A percentile compares a stretch with the other conserved stretches of the same genome.
phyloP scores from a whole-genome alignment of 2,113 vertebrate species.

The Boulengeromyrus knoepffleri region DNA sequence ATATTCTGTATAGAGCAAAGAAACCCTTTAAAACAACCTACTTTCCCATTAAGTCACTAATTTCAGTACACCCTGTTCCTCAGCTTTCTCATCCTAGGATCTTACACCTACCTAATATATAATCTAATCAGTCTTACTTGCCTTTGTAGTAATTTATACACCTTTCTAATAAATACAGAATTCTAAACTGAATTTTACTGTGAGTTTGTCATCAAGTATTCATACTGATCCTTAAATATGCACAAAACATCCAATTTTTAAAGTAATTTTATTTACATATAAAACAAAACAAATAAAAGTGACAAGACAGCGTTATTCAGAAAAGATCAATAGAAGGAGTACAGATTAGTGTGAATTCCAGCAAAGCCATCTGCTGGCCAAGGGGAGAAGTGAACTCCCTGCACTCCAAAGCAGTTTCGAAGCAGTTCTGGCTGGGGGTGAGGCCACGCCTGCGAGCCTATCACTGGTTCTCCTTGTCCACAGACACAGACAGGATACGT shows the following conservation, averaged over 20 bases:
- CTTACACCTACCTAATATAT: neutral
- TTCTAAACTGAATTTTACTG: constrained; percentile 27
- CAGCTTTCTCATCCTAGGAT: neutral
- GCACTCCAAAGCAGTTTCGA: neutral
- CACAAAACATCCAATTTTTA: neutral
- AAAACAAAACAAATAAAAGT: constrained; percentile 11
- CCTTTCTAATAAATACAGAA: constrained; percentile 47
- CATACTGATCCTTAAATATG: neutral
- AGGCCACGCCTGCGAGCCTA: neutral
- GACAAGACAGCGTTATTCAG: constrained; percentile 15
- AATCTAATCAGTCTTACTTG: neutral
- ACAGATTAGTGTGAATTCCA: constrained; percentile 11
- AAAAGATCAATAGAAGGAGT: neutral
- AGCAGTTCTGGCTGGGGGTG: neutral
- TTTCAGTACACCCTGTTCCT: neutral
- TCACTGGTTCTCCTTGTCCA: constrained; percentile 63
- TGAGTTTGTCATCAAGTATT: neutral
- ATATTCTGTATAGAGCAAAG: neutral
- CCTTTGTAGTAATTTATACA: constrained; percentile 12
- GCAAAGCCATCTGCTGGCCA: constrained; percentile 3
- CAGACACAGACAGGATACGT: constrained; percentile 42
- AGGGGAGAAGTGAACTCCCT: neutral
- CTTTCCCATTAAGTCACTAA: neutral
- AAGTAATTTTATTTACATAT: constrained; percentile 42
- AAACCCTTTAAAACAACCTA: neutral